A percentile compares a stretch with the other conserved stretches of the same genome.
Evolutionary conservation across 2,797 vertebrate genomes (phyloP).

Genomic region (Brotogeris chrysoptera): DNA sequence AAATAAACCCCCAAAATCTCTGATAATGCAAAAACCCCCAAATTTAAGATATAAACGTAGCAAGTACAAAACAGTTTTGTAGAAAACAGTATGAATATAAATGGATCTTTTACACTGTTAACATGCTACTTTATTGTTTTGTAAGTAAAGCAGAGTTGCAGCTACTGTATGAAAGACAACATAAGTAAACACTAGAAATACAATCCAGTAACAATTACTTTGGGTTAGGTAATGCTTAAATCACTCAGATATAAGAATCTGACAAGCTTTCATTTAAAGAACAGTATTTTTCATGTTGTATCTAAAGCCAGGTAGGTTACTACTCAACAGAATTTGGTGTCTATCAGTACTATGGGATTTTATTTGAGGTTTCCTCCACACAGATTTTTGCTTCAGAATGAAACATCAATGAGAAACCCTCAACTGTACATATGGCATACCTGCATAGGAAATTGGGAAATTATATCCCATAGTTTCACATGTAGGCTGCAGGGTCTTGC

Average conservation of each 20-base stretch:
- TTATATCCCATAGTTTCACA: neutral
- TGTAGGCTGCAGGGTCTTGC: accelerated
- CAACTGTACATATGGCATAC: neutral
- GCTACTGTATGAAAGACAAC: neutral
- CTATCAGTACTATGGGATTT: neutral
- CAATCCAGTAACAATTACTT: neutral
- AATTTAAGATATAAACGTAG: neutral
- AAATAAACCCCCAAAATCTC: neutral
- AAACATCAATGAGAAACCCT: neutral
- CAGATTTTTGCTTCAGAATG: neutral
- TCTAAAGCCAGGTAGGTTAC: neutral
- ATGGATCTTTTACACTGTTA: neutral
- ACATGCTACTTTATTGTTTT: neutral
- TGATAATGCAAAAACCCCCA: neutral
- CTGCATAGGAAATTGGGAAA: neutral
- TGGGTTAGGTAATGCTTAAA: neutral
- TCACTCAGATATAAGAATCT: neutral
- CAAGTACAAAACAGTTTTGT: neutral
- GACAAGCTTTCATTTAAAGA: neutral
- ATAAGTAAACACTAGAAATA: neutral
- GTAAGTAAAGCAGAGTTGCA: neutral
- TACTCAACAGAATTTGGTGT: neutral
- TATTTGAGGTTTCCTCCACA: neutral
- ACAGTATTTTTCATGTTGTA: neutral
- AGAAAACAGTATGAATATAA: neutral